Conservation (phyloP, 2,888 invertebrate genomes). For the Heliconius sara region DNA sequence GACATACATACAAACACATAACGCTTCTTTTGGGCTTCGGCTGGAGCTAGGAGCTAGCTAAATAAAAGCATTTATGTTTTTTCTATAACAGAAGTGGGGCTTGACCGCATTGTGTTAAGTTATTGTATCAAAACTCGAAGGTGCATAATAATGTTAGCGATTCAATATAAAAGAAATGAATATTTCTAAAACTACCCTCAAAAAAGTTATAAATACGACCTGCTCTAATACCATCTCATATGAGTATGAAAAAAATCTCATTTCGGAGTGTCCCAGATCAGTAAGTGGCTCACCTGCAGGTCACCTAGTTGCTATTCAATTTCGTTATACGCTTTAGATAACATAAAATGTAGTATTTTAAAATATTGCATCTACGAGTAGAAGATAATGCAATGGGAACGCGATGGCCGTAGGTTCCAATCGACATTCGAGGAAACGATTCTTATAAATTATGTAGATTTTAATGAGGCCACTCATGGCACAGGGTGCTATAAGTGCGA, state of each 20-base stretch:
- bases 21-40: too few species aligned
- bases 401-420: background rate
- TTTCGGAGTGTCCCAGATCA: conserved; percentile 37
- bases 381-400: background rate
- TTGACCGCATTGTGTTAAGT: background rate
- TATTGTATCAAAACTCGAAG: too few species aligned
- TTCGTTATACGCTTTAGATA: conserved; percentile 16
- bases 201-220: conserved; percentile 24
- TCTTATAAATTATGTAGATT: background rate
- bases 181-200: background rate
- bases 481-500: too few species aligned
- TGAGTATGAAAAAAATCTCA: conserved; percentile 27
- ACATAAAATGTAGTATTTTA: background rate
- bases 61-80: background rate
- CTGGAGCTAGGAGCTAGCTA: too few species aligned
- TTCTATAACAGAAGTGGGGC: background rate
- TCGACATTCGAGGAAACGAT: background rate
- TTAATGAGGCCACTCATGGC: too few species aligned
- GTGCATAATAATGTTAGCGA: too few species aligned
- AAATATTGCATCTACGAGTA: background rate
- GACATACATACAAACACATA: too few species aligned
- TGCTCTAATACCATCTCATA: conserved; percentile 28
- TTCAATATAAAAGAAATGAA: background rate
- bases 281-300: conserved; percentile 19
- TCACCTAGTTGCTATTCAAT: conserved; percentile 30